Conservation (phyloP, 2,113 vertebrate genomes). For the Thamnaconus septentrionalis region DNA sequence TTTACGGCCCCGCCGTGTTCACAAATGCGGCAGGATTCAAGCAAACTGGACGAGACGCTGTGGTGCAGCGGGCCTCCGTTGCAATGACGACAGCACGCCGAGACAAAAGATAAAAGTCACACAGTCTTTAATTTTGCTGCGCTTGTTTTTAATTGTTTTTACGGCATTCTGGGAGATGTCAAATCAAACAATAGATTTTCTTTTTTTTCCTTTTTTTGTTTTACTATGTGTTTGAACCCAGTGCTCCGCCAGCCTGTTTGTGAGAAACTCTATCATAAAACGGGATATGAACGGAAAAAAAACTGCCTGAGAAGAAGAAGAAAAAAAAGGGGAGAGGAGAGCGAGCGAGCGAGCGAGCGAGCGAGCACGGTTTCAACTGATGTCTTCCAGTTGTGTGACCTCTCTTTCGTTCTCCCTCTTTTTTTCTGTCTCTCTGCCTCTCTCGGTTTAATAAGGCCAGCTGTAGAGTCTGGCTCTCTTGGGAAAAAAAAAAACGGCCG, state of each 20-base stretch:
- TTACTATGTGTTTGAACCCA: conserved; percentile 72
- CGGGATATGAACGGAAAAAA: conserved; percentile 75
- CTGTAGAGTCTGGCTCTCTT: conserved; percentile 72
- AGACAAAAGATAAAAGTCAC: conserved; percentile 71
- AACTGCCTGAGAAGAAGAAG: conserved; percentile 35
- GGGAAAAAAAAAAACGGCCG: conserved; percentile 67
- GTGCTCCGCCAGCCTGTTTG: conserved; percentile 70
- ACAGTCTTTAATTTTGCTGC: conserved; percentile 68
- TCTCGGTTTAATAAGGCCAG: conserved; percentile 73
- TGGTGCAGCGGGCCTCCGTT: conserved; percentile 30
- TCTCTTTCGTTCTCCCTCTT: conserved; percentile 69
- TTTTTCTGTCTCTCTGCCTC: conserved; percentile 70
- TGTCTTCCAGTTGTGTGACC: conserved; percentile 78
- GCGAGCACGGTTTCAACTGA: conserved; percentile 69
- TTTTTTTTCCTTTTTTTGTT: conserved; percentile 26
- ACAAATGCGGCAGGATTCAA: conserved; percentile 47
- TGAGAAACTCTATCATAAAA: conserved; percentile 78
- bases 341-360: conserved; percentile 8
- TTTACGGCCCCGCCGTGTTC: conserved; percentile 46
- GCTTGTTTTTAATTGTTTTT: conserved; percentile 60
- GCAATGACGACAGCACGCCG: conserved; percentile 53
- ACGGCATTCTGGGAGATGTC: conserved; percentile 62
- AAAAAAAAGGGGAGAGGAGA: neutral
- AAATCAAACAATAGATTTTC: conserved; percentile 67
- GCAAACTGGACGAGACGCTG: conserved; percentile 43